Conservation (phyloP, 2,797 vertebrate genomes). For the Cuniculus paca region DNA sequence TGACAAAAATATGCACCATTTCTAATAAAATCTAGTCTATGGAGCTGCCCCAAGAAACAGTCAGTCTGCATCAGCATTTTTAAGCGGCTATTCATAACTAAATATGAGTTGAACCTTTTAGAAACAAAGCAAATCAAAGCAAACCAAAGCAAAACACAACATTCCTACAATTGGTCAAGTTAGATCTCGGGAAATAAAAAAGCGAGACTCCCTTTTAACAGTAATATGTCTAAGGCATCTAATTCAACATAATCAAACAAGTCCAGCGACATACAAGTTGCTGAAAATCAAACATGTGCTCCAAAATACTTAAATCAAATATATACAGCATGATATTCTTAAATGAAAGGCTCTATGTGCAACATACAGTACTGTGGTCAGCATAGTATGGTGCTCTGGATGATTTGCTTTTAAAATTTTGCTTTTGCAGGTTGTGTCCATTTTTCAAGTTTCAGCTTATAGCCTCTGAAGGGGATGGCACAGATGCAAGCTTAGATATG, state of each 20-base stretch:
- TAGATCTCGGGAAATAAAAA: not conserved
- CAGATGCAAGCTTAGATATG: not conserved
- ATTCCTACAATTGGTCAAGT: not conserved
- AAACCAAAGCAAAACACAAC: not conserved
- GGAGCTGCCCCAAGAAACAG: not conserved
- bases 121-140: not conserved
- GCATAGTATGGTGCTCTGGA: not conserved
- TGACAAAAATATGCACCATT: constrained; percentile 7
- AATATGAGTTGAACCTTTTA: not conserved
- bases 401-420: not conserved
- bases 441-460: not conserved
- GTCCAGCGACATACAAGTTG: not conserved
- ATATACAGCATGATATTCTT: not conserved
- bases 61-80: not conserved
- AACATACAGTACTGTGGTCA: not conserved
- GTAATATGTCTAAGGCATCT: not conserved
- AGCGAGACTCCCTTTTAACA: not conserved
- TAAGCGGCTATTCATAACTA: not conserved
- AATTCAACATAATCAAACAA: not conserved
- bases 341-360: not conserved
- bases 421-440: not conserved
- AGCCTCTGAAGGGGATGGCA: not conserved
- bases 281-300: not conserved
- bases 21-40: not conserved
- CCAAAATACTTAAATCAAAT: constrained; percentile 53